Conservation (phyloP, 2,888 invertebrate species). For the Chymomyza procnemis region DNA sequence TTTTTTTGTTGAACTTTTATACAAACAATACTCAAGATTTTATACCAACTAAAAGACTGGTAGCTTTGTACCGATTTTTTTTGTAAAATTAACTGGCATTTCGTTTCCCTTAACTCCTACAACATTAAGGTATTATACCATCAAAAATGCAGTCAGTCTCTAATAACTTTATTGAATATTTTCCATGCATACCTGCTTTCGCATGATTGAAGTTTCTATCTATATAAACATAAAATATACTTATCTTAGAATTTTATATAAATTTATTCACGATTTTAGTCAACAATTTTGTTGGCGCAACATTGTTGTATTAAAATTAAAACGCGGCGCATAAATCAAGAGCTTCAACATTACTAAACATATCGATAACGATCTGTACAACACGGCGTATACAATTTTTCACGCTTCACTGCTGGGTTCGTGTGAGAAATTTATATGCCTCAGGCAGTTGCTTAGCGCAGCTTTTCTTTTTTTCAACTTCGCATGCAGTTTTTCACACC, state of each 20-base stretch:
- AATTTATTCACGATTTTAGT: not conserved
- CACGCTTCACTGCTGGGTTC: not conserved
- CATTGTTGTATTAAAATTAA: not conserved
- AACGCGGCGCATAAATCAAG: not conserved
- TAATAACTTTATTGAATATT: too few relatives aligned
- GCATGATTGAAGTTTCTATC: too few relatives aligned
- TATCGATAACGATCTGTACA: not conserved
- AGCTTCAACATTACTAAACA: not conserved
- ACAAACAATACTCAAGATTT: too few relatives aligned
- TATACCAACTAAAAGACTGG: too few relatives aligned
- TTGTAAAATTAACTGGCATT: too few relatives aligned
- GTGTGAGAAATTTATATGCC: not conserved
- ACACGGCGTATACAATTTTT: not conserved
- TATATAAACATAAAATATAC: too few relatives aligned
- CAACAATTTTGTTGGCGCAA: not conserved
- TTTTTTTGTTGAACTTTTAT: too few relatives aligned
- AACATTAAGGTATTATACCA: too few relatives aligned
- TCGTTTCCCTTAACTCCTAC: too few relatives aligned
- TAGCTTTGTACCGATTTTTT: too few relatives aligned
- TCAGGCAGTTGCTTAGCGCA: not conserved
- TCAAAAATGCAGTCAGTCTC: too few relatives aligned
- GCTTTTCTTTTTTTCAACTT: not conserved
- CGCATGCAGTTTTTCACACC: not conserved
- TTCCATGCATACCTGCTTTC: too few relatives aligned
- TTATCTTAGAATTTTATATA: not conserved